Base-by-base conservation (phyloP, 2,113 vertebrate species). In the Kobus ellipsiprymnus region DNA sequence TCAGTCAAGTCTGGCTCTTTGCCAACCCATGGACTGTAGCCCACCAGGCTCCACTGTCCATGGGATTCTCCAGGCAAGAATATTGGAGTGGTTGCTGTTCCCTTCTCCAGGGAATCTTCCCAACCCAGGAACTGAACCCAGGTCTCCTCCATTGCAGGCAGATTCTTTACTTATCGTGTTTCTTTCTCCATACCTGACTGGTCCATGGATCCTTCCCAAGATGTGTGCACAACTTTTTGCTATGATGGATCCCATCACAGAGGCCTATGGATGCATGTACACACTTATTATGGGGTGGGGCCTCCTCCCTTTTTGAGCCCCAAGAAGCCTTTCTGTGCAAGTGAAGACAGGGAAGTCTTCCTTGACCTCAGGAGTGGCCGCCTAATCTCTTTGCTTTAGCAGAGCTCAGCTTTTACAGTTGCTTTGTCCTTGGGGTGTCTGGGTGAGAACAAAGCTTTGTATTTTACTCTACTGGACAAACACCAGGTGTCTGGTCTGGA, bases 21-120 rank as follows among this genome's bases (percentile, higher is more conserved):
- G n/a, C 1, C 1, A 71, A 1, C 67, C 19, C 0, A 1, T 71
- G n/a, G 23, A 40, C n/a, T 40, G 21, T 74, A 74, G 3, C 10
- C 19, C 19, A 12, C 10, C 10, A 74, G 67, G n/a, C 19, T 40
- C 67, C 67, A 6, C n/a, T 40, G 10, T 74, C n/a, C 67, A 74
- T 74, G 67, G 67, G n/a, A 40, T 74, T 40, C 67, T 74, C 67
- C 19, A 74, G 19, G 10, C 67, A 74, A 40, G 67, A 74, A 12
- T 74, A 6, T 36, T 74, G 19, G n/a, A 74, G n/a, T 74, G 10
- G n/a, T 40, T 74, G 67, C 10, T 1, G 0, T 74, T 40, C 67
- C 19, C n/a, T 40, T 40, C 67, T 71, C 19, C 67, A 71, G n/a
- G n/a, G n/a, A 5, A 36, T 71, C 67, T 71, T 12, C 67, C n/a